These are phyloP conservation scores for Drosophila atripex DNA, from an alignment of 2,888 invertebrate species.

Conservation along the genomic window DNA sequence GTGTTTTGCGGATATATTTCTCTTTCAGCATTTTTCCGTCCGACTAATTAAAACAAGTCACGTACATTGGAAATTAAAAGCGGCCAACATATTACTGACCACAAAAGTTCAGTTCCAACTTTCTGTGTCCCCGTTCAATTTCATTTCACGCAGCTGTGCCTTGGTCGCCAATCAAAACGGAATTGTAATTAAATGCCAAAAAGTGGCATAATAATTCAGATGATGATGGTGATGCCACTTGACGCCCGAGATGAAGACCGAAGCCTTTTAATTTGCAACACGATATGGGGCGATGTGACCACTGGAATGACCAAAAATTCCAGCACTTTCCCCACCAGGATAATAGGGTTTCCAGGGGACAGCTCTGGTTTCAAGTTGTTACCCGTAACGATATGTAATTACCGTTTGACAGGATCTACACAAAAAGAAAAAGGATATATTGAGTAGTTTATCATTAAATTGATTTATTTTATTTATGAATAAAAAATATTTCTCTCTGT, in stretches of 20 bases:
- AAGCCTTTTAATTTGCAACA: slow-evolving; percentile 43
- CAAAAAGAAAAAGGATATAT: not conserved
- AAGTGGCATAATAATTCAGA: slow-evolving; percentile 59
- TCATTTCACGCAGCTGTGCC: slow-evolving; percentile 51
- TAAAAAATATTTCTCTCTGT: slow-evolving; percentile 1
- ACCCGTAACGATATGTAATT: slow-evolving; percentile 36
- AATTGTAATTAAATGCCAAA: slow-evolving; percentile 67
- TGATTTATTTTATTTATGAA: too few species aligned
- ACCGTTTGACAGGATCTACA: slow-evolving; percentile 2
- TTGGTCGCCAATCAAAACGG: slow-evolving; percentile 42
- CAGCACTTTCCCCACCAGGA: slow-evolving; percentile 33
- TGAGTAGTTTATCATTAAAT: too few species aligned
- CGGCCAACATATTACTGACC: slow-evolving; percentile 60
- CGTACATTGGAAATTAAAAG: slow-evolving; percentile 76
- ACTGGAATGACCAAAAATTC: slow-evolving; percentile 19
- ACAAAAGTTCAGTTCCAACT: slow-evolving; percentile 49
- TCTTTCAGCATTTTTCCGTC: slow-evolving; percentile 6
- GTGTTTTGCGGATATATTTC: slow-evolving; percentile 8
- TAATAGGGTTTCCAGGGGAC: slow-evolving; percentile 31
- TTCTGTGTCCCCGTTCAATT: not conserved
- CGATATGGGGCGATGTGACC: slow-evolving; percentile 25
- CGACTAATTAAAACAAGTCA: slow-evolving; percentile 75
- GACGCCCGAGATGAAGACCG: slow-evolving; percentile 6
- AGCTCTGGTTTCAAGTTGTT: slow-evolving; percentile 5
- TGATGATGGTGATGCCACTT: slow-evolving; percentile 13